Base-by-base conservation (phyloP, 2,888 invertebrate genomes). In the Pseudeuparius sepicola region DNA sequence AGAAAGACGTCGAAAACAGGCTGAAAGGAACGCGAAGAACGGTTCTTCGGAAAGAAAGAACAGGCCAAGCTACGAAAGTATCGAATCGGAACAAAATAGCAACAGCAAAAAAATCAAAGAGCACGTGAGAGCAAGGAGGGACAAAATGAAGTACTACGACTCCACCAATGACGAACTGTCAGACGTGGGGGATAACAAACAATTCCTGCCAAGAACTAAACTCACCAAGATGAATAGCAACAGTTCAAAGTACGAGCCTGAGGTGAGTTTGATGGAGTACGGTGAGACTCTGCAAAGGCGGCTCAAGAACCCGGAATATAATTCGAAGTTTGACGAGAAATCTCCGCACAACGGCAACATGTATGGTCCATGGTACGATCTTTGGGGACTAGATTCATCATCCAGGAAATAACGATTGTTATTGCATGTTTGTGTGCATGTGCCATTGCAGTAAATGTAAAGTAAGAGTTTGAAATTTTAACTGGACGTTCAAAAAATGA, bases 351-450 rank as follows among this genome's bases (percentile, higher is more conserved):
- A 72, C 36, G 74, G 73, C 6, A 83, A 82, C 53, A 78, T 77
- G 46, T 87, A 84, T 56, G 87, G 87, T 1, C 86, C 87, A 0
- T 87, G 87, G 87, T 87, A 86, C 55, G 87, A 88, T 62, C 69
- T 87, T 42, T 88, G 87, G 87, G 86, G 78, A 16, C 68, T 75
- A 37, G 82, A 83, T 60, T 69, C 75, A 24, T 75, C 77, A 16
- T 73, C 41, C 13, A 38, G 37, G 31, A 43, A 43, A 25, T 43
- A 43, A 35, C 3, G 7, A 20, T 20, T 20, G 20, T n/a, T 20
- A 20, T 20, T n/a, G n/a, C 6, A 20, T n/a, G 20, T 7, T 20
- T 20, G 20, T 7, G 20, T 20, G 7, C 20, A 7, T 7, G n/a
- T 20, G n/a, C n/a, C n/a, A 20, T 20, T 20, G n/a, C 7, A 20